Conservation (phyloP, 2,888 invertebrate species). For the Meteorus cinctellus region DNA sequence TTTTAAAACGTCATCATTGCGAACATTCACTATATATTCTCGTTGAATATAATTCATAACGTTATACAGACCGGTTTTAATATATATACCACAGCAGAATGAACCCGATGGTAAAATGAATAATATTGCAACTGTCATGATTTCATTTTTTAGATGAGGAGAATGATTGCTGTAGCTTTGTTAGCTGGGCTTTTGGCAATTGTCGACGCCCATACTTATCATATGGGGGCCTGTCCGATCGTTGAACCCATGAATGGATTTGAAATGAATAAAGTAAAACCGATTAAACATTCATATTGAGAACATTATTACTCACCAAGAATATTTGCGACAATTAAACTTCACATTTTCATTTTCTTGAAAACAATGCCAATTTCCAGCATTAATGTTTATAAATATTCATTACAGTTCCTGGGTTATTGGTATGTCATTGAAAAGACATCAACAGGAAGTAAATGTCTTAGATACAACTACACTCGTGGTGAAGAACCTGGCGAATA, state of each 20-base stretch:
- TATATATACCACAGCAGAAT: no score
- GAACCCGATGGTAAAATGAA: no score
- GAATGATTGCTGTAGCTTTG: constrained; percentile 45
- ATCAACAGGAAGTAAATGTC: constrained; percentile 85
- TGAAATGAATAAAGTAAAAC: constrained; percentile 82
- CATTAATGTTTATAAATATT: constrained; percentile 18
- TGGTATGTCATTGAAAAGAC: constrained; percentile 91
- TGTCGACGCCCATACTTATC: constrained; percentile 79
- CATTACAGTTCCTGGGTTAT: constrained; percentile 81
- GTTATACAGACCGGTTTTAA: neutral
- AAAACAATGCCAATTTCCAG: no score
- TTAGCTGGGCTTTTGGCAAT: constrained; percentile 55
- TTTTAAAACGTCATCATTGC: neutral
- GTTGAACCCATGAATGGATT: constrained; percentile 84
- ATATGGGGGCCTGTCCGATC: constrained; percentile 82
- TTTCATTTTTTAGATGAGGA: constrained; percentile 56
- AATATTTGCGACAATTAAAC: no score
- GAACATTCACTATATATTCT: neutral
- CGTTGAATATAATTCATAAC: neutral
- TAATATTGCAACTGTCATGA: neutral
- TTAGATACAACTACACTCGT: constrained; percentile 85
- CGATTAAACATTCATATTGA: neutral
- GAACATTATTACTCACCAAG: neutral
- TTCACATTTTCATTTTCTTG: no score
- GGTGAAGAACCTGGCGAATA: constrained; percentile 82